These are phyloP conservation scores for Mixornis gularis DNA, from an alignment of 2,113 vertebrate species.

Conservation along the genomic window DNA sequence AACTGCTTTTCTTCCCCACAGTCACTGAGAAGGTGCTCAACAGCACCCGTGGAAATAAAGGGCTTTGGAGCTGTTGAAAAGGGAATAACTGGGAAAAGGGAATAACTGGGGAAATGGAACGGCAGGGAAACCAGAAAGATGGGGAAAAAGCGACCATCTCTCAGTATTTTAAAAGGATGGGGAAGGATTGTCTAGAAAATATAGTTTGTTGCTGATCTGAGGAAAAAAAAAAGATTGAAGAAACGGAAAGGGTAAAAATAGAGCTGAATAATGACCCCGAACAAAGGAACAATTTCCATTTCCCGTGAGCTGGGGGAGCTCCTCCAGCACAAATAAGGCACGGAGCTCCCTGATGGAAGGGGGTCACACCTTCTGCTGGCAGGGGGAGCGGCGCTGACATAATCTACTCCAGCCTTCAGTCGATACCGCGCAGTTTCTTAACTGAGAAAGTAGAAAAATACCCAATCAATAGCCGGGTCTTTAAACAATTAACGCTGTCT, in stretches of 20 bases:
- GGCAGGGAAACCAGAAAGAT: neutral
- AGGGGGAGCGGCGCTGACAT: neutral
- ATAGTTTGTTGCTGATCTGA: neutral
- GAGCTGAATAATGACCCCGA: neutral
- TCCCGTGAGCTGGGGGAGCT: neutral
- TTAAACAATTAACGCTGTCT: neutral
- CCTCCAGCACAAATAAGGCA: neutral
- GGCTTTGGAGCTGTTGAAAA: neutral
- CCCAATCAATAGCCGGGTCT: neutral
- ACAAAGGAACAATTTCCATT: accelerated
- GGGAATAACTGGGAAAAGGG: neutral
- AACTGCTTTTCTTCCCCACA: neutral
- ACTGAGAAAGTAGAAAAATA: neutral
- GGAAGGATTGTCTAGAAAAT: neutral
- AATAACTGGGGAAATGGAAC: neutral
- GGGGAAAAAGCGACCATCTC: too few relatives aligned
- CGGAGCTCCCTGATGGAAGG: accelerated
- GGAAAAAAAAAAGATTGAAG: neutral
- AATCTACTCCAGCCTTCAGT: neutral
- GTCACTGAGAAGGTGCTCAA: neutral
- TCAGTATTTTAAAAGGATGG: neutral
- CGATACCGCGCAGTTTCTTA: neutral
- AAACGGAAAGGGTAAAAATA: neutral
- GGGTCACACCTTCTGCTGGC: neutral
- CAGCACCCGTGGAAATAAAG: neutral